Base-by-base conservation (phyloP, 2,797 vertebrate species). In the Acanthurus tractus region DNA sequence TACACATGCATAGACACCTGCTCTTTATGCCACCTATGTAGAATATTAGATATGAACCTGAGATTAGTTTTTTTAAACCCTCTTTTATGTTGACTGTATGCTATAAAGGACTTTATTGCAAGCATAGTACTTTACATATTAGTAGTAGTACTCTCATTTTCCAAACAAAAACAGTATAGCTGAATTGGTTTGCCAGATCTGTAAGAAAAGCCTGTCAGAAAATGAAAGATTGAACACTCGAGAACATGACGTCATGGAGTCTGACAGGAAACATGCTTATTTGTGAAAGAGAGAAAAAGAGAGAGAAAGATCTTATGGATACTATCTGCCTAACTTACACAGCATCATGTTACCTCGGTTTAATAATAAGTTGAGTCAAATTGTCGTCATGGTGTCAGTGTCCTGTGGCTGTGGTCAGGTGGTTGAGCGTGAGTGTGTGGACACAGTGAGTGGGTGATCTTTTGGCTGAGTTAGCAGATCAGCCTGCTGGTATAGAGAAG, bases 201-300 rank as follows among this genome's bases (percentile, higher is more conserved):
- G 25, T 29, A 29, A 74, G 80, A 82, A 85, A 83, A 87, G 65
- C 61, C 46, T 78, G 58, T 88, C 82, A 76, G 62, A 83, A 68
- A 63, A 70, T 18, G 12, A 44, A 74, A 54, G 80, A 74, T 57
- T 66, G 45, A 84, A 50, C 48, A 29, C 44, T 77, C 69, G 69
- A 77, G 73, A 86, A 45, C 25, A 66, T 84, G 73, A 91, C 77
- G 76, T 87, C 85, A 87, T 85, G 58, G 65, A 70, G 40, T 71
- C 64, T 57, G 36, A 81, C 63, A 70, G 63, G 57, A 65, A 76
- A 56, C 59, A 23, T 79, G 59, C 75, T 25, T 40, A 40, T 40
- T 11, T 40, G 38, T 40, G 10, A 40, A 11, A 10, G 38, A 11
- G 2, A 40, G 38, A 29, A 29, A 14, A 12, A 6, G 63, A 29